Evolutionary conservation across 2,113 vertebrate species (phyloP), one percentile per base, ranked within the genome.

Genomic region (Engystomops pustulosus): DNA sequence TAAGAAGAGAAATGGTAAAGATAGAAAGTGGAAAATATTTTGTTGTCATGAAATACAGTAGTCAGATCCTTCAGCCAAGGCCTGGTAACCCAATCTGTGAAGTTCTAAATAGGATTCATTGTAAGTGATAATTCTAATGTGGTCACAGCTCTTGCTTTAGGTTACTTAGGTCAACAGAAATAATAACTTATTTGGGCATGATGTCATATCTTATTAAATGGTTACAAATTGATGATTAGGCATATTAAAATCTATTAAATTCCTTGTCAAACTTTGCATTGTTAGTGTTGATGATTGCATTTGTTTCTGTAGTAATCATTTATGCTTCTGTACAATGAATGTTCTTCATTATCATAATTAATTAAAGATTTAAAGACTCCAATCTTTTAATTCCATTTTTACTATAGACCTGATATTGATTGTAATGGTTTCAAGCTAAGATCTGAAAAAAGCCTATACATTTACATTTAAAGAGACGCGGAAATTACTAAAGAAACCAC

Each of bases 1-100:
- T 68, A 69, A 69, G 36, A 69, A 69, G 25, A 68, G 4, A 36
- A 68, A 68, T 32, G 65, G 67, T 69, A 69, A 65, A 69, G 67
- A 69, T 69, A 69, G 34, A 17, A 41, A 38, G 55, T 79, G 53
- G 76, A 79, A 79, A 79, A 62, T 79, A 79, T 79, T 79, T 62
- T 44, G 76, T 62, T 79, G 76, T 79, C 76, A 62, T 79, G 55
- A 79, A 62, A 79, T 79, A 79, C 55, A 18, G 34, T 79, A 79
- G 36, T 79, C 76, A 62, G 53, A 65, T 79, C 76, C 38, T 9
- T 17, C n/a, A 8, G 34, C 55, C 76, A 62, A 62, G 38, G 55
- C 36, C 12, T 60, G 38, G 76, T 62, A 79, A 79, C 38, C n/a
- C 38, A 79, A 79, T 79, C 36, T 79, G 53, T 44, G 30, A 34